Base-by-base conservation (phyloP, 2,113 vertebrate genomes). In the Morone saxatilis region DNA sequence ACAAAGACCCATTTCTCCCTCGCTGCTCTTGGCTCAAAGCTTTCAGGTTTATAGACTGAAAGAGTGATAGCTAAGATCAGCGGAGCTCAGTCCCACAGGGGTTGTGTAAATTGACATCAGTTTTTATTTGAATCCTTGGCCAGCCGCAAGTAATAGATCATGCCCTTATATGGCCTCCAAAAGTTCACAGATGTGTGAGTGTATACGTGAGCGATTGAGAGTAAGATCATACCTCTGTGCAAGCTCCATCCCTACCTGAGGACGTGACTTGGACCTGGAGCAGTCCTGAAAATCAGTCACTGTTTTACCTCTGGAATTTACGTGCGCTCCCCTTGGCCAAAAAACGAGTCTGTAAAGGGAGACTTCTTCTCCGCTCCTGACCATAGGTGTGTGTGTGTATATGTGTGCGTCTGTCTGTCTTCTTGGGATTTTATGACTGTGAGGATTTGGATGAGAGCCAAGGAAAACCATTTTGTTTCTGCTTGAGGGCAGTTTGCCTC, bases 401-500 rank as follows among this genome's bases (percentile, higher is more conserved):
- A 54, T 69, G 48, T 77, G 47, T 20, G 5, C 45, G 61, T 48
- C 16, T 54, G 53, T 76, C 31, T 63, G 47, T 76, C 6, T 71
- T 86, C 51, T 73, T 54, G 41, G 82, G 65, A 61, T 89, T 92
- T 89, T 80, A 86, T 82, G 87, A 89, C 78, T 60, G 22, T 16
- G 66, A 78, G 47, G 79, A 84, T 53, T 86, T 91, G 90, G 89
- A 87, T 57, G 14, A 36, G 47, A 66, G 84, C 89, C 93, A 92
- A 91, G 51, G 68, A 86, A 90, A 91, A 91, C 84, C 75, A 77
- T 90, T 92, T 90, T 88, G 78, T 89, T 86, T 93, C 76, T 89
- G 88, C 88, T 83, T 74, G 69, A 91, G 79, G 83, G 77, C 31
- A 7, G 75, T 81, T 86, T 78, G 66, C 61, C 80, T 87, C 76